These are phyloP conservation scores for Palythoa grandis DNA, from an alignment of 92 coral and sea anemone genomes.

Conservation along the genomic window DNA sequence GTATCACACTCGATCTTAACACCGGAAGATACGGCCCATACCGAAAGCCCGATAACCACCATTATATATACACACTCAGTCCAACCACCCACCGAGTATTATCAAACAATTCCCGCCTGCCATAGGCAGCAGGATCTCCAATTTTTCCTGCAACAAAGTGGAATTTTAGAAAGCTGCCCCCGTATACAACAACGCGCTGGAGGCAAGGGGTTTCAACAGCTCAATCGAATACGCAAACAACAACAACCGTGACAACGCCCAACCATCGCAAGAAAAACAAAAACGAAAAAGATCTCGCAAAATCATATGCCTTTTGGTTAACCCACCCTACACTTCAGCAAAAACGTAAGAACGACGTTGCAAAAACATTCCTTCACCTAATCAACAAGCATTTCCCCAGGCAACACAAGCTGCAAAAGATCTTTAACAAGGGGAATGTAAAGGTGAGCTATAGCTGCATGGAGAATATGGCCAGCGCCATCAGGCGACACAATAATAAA, in stretches of 20 bases:
- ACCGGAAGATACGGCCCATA: neutral
- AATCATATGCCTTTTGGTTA: too few species aligned
- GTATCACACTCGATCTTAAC: neutral
- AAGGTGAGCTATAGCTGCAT: too few species aligned
- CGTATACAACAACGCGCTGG: neutral
- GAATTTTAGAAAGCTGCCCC: neutral
- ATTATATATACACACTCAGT: constrained; percentile 33
- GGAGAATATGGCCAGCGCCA: too few species aligned
- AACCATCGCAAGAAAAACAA: neutral
- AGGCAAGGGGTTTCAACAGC: neutral
- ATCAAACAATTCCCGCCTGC: constrained; percentile 44
- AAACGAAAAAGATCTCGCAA: too few species aligned
- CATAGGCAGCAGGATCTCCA: constrained; percentile 16
- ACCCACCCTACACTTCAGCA: too few species aligned
- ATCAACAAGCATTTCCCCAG: too few species aligned
- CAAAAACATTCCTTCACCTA: too few species aligned
- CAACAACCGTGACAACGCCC: too few species aligned
- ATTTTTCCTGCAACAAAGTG: neutral
- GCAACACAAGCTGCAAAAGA: too few species aligned
- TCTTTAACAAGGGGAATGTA: too few species aligned
- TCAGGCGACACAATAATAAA: too few species aligned
- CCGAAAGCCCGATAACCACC: neutral
- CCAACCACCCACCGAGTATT: constrained; percentile 16
- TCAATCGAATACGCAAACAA: neutral
- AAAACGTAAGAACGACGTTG: too few species aligned